Conservation (phyloP, 1,140 invertebrate species). For the Sitobion miscanthi region DNA sequence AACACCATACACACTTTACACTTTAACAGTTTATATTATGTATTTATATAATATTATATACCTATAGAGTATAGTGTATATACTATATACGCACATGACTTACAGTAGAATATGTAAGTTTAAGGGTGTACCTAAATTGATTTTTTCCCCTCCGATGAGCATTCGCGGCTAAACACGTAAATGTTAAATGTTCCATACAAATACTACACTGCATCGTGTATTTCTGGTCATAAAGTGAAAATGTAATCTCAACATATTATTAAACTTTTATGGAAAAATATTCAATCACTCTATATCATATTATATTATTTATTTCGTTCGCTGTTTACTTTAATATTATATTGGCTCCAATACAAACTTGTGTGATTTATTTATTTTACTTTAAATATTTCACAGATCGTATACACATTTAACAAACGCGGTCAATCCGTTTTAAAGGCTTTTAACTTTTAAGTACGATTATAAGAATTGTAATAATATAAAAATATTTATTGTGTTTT, state of each 20-base stretch:
- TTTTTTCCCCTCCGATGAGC: conserved; percentile 33
- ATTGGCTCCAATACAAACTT: neutral
- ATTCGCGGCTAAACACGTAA: conserved; percentile 17
- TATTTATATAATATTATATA: neutral
- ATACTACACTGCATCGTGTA: neutral
- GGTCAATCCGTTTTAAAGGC: neutral
- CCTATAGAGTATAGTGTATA: neutral
- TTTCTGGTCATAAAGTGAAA: conserved; percentile 16
- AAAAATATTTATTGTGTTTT: neutral
- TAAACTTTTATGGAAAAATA: conserved; percentile 18
- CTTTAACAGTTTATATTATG: neutral
- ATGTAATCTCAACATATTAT: conserved; percentile 3
- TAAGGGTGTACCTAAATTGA: conserved; percentile 27
- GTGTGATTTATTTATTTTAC: neutral
- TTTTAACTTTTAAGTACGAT: neutral
- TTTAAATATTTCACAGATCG: neutral
- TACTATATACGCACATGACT: neutral
- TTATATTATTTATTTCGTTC: conserved; percentile 6
- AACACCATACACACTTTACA: neutral
- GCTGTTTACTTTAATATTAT: neutral
- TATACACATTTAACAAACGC: neutral
- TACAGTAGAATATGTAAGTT: conserved; percentile 14
- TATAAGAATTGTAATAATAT: neutral
- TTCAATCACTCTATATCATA: neutral
- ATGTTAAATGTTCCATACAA: conserved; percentile 42